Evolutionary conservation across 2,888 invertebrate species (phyloP).

Genomic region (Caenorhabditis angaria): DNA sequence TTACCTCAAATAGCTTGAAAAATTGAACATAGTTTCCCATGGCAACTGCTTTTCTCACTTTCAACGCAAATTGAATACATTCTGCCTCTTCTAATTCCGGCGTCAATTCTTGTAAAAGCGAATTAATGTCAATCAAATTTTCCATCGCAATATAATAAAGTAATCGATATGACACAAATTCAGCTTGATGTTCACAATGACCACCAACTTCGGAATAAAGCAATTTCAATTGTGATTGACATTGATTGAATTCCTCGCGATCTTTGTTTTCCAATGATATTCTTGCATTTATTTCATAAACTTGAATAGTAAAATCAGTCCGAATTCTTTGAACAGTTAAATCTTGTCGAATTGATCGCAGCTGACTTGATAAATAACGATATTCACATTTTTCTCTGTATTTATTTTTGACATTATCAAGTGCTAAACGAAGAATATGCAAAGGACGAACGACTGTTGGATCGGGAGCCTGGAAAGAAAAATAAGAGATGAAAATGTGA

Average conservation of each 20-base stretch:
- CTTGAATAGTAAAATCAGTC: constrained; percentile 92
- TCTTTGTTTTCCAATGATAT: constrained; percentile 96
- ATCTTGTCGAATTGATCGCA: constrained; percentile 97
- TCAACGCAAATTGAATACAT: constrained; percentile 78
- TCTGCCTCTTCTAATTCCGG: constrained; percentile 66
- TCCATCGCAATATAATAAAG: constrained; percentile 97
- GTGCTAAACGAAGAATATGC: constrained; percentile 83
- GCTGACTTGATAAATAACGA: constrained; percentile 94
- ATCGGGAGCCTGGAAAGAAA: constrained; percentile 83
- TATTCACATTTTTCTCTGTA: constrained; percentile 92
- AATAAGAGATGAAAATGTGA: too few relatives aligned
- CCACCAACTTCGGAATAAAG: constrained; percentile 78
- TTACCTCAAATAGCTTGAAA: constrained; percentile 83
- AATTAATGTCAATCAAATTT: constrained; percentile 94
- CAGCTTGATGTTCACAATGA: constrained; percentile 79
- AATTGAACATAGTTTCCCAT: constrained; percentile 90
- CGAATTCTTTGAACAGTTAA: constrained; percentile 96
- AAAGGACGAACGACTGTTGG: constrained; percentile 86
- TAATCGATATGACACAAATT: constrained; percentile 95
- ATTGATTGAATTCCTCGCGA: constrained; percentile 94
- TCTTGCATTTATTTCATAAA: constrained; percentile 97
- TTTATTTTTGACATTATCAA: constrained; percentile 88
- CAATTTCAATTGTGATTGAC: constrained; percentile 96
- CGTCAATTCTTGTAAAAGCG: constrained; percentile 80
- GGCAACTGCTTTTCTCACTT: constrained; percentile 90